These are phyloP conservation scores for Osmoderma eremita DNA, from an alignment of 2,888 invertebrate genomes.

Conservation along the genomic window DNA sequence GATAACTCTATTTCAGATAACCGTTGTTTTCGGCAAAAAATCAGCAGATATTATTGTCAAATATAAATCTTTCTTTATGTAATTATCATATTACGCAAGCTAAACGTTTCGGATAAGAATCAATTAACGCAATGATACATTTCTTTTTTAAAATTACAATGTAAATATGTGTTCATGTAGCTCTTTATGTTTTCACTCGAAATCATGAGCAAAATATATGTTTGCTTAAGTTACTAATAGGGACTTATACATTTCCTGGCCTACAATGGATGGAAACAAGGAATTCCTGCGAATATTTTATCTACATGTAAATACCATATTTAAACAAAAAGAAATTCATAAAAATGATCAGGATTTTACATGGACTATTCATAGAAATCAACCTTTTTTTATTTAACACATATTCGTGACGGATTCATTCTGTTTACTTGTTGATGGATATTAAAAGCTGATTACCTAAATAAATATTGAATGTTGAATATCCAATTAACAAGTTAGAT, in stretches of 20 bases:
- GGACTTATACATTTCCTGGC: no score
- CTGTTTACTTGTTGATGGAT: no score
- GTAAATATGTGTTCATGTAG: no score
- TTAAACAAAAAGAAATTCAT: constrained; percentile 1
- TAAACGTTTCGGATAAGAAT: not conserved
- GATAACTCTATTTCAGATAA: constrained; percentile 24
- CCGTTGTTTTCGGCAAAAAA: constrained; percentile 8
- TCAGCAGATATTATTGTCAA: constrained; percentile 9
- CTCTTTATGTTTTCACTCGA: no score
- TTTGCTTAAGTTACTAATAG: no score
- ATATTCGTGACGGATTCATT: no score
- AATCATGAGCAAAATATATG: no score
- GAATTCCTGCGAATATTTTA: constrained; percentile 2
- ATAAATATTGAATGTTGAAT: no score
- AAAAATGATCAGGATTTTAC: not conserved
- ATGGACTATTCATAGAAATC: not conserved
- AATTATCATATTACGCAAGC: constrained; percentile 1
- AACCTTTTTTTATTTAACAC: not conserved
- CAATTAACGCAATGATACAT: not conserved
- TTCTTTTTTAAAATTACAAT: no score
- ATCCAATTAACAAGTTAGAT: no score
- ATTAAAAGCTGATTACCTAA: no score
- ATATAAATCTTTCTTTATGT: not conserved
- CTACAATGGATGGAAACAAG: not conserved
- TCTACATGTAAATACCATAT: constrained; percentile 7